These are phyloP conservation scores for Pseudachorutes palmiensis DNA, from an alignment of 1,140 invertebrate genomes.

Conservation along the genomic window DNA sequence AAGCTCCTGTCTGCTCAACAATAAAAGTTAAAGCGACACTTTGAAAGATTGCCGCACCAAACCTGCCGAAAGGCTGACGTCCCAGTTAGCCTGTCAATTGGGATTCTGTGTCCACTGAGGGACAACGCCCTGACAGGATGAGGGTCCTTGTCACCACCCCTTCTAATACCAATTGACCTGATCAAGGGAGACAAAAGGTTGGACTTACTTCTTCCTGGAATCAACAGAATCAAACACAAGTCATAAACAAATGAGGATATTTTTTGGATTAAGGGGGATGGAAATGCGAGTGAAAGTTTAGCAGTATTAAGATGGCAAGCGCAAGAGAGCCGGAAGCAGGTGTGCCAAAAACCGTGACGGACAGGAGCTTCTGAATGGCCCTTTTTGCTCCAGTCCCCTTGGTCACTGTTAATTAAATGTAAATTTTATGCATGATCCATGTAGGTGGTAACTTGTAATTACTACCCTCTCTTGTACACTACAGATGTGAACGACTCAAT, in stretches of 20 bases:
- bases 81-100: too few species aligned
- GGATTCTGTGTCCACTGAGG: not conserved
- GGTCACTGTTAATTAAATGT: too few species aligned
- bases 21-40: not conserved
- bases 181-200: not conserved
- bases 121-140: not conserved
- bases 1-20: too few species aligned
- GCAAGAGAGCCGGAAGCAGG: too few species aligned
- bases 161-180: not conserved
- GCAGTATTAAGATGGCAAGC: too few species aligned
- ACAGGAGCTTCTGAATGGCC: too few species aligned
- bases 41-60: too few species aligned
- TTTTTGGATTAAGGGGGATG: not conserved
- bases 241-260: not conserved
- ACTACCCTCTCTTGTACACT: not conserved
- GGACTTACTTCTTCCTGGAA: slow-evolving; percentile 30
- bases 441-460: slow-evolving; percentile 10
- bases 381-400: too few species aligned
- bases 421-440: too few species aligned
- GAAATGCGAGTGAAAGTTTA: too few species aligned
- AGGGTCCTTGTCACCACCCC: not conserved
- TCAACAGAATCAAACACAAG: slow-evolving; percentile 17
- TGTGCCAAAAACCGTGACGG: too few species aligned
- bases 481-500: not conserved
- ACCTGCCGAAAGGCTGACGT: not conserved